Conservation (phyloP, 2,888 invertebrate genomes). For the Ennomos fuscantarius region DNA sequence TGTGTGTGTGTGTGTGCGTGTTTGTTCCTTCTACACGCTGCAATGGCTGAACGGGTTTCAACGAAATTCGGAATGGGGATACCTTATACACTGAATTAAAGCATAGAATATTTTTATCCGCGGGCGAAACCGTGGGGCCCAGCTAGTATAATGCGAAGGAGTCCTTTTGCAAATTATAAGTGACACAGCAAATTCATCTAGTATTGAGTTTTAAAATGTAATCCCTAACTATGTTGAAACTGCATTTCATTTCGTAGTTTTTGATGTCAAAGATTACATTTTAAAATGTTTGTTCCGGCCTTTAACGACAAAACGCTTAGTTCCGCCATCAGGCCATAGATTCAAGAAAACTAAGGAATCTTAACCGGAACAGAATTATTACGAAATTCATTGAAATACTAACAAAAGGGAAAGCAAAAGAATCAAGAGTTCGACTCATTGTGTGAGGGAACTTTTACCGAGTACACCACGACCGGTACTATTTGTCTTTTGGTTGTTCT, state of each 20-base stretch:
- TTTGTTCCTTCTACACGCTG: no score
- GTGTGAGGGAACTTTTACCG: conserved; percentile 68
- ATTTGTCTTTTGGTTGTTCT: conserved; percentile 63
- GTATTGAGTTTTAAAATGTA: no score
- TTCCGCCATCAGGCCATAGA: conserved; percentile 27
- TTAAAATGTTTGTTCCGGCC: conserved; percentile 17
- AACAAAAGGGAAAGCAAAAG: conserved; percentile 72
- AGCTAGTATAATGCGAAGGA: no score
- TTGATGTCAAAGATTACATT: no score
- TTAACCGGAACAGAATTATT: conserved; percentile 51
- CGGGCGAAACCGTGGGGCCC: no score
- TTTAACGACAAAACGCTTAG: conserved; percentile 23
- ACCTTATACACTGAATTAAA: no score
- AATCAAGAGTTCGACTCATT: conserved; percentile 66
- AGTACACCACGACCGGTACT: conserved; percentile 64
- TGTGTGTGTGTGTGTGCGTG: no score
- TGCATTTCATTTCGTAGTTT: no score
- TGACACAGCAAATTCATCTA: not conserved
- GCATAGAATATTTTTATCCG: no score
- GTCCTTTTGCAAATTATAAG: not conserved
- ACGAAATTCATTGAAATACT: conserved; percentile 58
- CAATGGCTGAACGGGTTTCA: no score
- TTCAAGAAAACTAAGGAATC: conserved; percentile 43
- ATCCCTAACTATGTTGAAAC: no score
- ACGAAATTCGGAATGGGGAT: no score